A percentile compares a stretch with the other conserved stretches of the same genome.
These are phyloP conservation scores for Chroicocephalus ridibundus DNA, from an alignment of 2,113 vertebrate genomes.

Conservation along the genomic window DNA sequence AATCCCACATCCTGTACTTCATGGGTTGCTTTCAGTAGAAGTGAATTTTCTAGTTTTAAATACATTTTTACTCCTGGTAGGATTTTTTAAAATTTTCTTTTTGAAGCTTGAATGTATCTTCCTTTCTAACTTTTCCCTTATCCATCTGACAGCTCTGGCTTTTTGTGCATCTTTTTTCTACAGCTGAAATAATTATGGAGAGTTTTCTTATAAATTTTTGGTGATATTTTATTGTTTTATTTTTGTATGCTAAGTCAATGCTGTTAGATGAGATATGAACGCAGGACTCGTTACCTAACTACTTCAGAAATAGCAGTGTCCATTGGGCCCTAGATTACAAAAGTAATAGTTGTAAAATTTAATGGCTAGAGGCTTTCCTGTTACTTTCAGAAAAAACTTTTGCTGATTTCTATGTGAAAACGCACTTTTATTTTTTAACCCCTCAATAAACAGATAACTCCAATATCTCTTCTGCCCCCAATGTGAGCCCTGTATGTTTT, in stretches of 20 bases:
- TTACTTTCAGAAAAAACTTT: background rate
- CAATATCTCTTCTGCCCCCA: rapidly evolving
- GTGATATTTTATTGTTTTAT: background rate
- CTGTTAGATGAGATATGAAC: background rate
- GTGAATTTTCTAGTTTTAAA: background rate
- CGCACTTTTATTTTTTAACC: background rate
- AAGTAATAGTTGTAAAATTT: background rate
- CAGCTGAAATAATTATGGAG: background rate
- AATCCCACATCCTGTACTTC: background rate
- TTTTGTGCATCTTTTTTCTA: background rate
- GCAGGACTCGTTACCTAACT: background rate
- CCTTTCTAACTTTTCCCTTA: background rate
- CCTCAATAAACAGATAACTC: background rate
- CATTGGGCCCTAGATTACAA: background rate
- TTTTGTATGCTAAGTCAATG: background rate
- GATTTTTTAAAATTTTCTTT: background rate
- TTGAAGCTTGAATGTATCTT: background rate
- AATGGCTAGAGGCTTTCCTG: background rate
- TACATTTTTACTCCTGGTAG: background rate
- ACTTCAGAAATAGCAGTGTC: background rate
- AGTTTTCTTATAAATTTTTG: background rate
- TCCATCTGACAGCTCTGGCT: background rate
- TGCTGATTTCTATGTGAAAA: background rate
- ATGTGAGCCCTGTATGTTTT: background rate
- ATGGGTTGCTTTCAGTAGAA: background rate